A percentile compares a stretch with the other conserved stretches of the same genome.
These are phyloP conservation scores for Craterocephalus amniculus DNA, from an alignment of 2,797 vertebrate species.

Conservation along the genomic window DNA sequence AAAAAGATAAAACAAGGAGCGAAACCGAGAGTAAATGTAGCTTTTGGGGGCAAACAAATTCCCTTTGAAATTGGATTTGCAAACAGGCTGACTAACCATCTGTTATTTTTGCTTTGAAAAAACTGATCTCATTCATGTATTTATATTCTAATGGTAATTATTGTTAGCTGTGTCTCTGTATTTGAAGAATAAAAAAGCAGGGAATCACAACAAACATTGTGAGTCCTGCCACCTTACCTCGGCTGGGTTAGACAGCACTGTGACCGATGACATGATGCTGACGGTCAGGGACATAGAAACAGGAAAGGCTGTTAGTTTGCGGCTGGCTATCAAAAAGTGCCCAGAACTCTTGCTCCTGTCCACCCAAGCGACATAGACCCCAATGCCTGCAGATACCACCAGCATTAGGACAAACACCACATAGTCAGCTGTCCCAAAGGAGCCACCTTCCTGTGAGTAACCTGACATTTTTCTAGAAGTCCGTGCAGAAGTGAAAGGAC, in stretches of 20 bases:
- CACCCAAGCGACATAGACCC: constrained; percentile 85
- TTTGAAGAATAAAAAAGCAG: too few species aligned
- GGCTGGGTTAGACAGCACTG: constrained; percentile 84
- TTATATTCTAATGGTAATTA: too few species aligned
- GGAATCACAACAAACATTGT: too few species aligned
- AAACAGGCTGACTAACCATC: too few species aligned
- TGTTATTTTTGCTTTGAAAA: too few species aligned
- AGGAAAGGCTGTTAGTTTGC: constrained; percentile 83
- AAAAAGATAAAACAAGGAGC: too few species aligned
- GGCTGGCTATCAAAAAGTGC: constrained; percentile 86
- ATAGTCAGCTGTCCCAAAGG: constrained; percentile 86
- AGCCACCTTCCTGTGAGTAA: constrained; percentile 7
- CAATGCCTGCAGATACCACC: constrained; percentile 83
- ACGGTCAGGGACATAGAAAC: constrained; percentile 88
- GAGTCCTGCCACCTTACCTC: constrained; percentile 59
- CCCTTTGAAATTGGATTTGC: too few species aligned
- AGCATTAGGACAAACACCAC: constrained; percentile 87
- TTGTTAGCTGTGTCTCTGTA: too few species aligned
- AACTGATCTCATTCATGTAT: too few species aligned
- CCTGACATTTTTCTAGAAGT: constrained; percentile 36
- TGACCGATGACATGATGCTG: constrained; percentile 91
- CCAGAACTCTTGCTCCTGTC: constrained; percentile 75
- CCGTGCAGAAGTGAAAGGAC: not conserved
- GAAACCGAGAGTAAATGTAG: too few species aligned
- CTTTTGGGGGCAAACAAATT: too few species aligned